phyloP scores from a whole-genome alignment of 1,140 invertebrate species.

The Anoplolepis gracilipes region DNA sequence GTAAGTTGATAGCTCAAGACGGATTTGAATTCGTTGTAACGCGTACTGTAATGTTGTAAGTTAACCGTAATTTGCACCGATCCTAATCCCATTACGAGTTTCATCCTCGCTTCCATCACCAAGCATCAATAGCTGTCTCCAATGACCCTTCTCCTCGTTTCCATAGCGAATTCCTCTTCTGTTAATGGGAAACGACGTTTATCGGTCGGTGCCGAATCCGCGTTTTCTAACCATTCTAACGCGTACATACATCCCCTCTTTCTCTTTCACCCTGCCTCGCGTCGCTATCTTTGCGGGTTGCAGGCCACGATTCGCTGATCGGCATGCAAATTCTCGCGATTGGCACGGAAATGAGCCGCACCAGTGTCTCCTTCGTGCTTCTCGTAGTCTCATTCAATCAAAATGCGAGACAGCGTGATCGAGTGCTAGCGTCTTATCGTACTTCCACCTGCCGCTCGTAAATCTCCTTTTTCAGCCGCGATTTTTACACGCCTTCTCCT shows the following conservation, averaged over 20 bases:
- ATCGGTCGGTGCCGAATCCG: background rate
- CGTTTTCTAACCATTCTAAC: background rate
- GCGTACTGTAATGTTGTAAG: background rate
- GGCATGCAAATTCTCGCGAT: constrained; percentile 57
- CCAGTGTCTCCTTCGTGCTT: constrained; percentile 48
- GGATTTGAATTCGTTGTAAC: too few species aligned
- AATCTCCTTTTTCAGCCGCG: constrained; percentile 47
- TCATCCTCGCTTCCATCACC: constrained; percentile 4
- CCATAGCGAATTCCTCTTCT: background rate
- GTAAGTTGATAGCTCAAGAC: too few species aligned
- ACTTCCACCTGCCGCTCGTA: constrained; percentile 57
- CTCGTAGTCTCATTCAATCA: constrained; percentile 69
- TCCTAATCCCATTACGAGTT: background rate
- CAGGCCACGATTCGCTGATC: constrained; percentile 23
- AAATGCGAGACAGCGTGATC: constrained; percentile 76
- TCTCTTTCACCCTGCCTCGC: background rate
- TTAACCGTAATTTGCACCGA: background rate
- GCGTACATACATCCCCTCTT: background rate
- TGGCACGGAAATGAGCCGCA: constrained; percentile 22
- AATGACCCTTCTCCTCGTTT: background rate
- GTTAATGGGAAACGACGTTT: constrained; percentile 20
- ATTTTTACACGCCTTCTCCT: constrained; percentile 24
- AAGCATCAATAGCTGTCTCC: constrained; percentile 14
- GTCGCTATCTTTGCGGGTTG: background rate
- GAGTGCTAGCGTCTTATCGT: constrained; percentile 66